Percentiles rank a stretch among this genome's conserved stretches.
phyloP scores from a whole-genome alignment of 2,888 invertebrate species.

The Pasiphila rectangulata region DNA sequence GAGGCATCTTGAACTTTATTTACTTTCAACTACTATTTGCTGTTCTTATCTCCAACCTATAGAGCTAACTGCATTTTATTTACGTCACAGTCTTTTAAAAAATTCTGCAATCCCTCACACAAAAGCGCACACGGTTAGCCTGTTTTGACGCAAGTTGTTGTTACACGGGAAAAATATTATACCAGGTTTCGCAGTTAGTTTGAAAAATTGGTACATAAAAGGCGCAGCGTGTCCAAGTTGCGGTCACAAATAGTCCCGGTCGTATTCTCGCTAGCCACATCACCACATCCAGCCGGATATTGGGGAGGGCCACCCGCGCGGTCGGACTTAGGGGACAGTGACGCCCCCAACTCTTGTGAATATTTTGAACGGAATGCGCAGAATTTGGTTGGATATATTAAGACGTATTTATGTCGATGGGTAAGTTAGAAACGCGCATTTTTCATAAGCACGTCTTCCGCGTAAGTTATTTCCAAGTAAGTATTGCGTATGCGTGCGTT shows the following conservation, averaged over 20 bases:
- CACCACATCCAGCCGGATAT: slow-evolving; percentile 27
- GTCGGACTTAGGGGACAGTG: slow-evolving; percentile 11
- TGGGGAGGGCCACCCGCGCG: slow-evolving; percentile 16
- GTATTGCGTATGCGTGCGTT: no score
- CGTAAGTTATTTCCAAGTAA: no score
- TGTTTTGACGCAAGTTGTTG: neutral
- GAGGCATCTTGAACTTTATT: no score
- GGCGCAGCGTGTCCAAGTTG: slow-evolving; percentile 11
- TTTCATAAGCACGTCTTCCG: no score
- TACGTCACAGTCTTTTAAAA: neutral
- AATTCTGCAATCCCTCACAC: neutral
- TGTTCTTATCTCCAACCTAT: no score
- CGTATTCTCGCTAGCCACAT: slow-evolving; percentile 6
- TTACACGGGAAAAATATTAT: neutral
- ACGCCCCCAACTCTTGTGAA: no score
- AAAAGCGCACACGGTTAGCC: neutral
- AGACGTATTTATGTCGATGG: no score
- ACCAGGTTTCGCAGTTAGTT: slow-evolving; percentile 8
- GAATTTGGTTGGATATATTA: no score
- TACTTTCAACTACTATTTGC: no score
- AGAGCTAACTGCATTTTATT: neutral
- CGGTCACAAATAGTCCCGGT: slow-evolving; percentile 18
- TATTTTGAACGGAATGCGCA: no score
- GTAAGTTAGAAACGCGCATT: no score
- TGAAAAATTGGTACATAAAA: slow-evolving; percentile 18